Percentiles rank a stretch among this genome's conserved stretches.
These are phyloP conservation scores for Elanoides forficatus DNA, from an alignment of 2,113 vertebrate genomes.

Conservation along the genomic window DNA sequence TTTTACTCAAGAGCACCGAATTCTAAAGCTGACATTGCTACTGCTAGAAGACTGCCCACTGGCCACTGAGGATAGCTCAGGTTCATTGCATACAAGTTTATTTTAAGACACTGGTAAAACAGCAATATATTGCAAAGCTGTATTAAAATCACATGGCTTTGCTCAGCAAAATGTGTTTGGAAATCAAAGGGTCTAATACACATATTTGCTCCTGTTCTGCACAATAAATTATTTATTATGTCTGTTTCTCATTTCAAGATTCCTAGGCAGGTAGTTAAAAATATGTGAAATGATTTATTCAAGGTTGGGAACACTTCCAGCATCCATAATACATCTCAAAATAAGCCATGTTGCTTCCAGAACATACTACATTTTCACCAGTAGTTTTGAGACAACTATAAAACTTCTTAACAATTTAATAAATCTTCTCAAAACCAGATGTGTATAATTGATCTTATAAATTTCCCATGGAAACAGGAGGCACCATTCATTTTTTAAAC, in stretches of 20 bases:
- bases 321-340: not conserved
- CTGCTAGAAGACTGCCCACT: not conserved
- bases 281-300: conserved; percentile 37
- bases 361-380: not conserved
- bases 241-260: not conserved
- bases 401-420: not conserved
- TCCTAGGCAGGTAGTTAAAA: conserved; percentile 15
- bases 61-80: not conserved
- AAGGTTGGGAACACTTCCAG: not conserved
- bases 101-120: not conserved
- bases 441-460: not conserved
- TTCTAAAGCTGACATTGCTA: not conserved
- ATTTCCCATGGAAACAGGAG: not conserved
- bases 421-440: not conserved
- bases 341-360: not conserved
- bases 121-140: not conserved
- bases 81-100: not conserved
- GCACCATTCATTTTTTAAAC: not conserved
- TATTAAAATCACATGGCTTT: not conserved
- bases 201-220: conserved; percentile 18
- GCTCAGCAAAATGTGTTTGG: not conserved
- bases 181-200: conserved; percentile 8
- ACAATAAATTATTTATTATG: conserved; percentile 52
- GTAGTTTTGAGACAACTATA: not conserved
- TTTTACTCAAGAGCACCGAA: not conserved